phyloP scores from a whole-genome alignment of 2,888 invertebrate species.

The Eumerus sabulonum region DNA sequence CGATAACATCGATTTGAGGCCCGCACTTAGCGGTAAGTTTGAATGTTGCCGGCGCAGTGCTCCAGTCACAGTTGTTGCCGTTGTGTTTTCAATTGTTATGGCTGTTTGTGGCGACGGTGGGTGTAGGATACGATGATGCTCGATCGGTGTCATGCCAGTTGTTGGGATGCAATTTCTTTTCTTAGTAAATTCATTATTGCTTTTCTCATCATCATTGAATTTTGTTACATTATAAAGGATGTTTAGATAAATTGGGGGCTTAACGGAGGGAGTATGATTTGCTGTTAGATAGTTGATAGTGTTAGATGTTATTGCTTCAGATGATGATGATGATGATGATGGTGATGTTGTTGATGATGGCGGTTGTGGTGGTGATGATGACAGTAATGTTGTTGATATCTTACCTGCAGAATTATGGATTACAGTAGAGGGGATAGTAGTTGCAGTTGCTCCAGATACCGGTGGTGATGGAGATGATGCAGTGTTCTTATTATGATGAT shows the following conservation, averaged over 20 bases:
- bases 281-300: slow-evolving; percentile 56
- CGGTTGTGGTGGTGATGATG: slow-evolving; percentile 61
- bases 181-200: slow-evolving; percentile 31
- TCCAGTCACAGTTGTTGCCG: slow-evolving; percentile 35
- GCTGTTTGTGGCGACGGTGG: slow-evolving; percentile 27
- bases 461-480: slow-evolving; percentile 46
- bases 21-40: slow-evolving; percentile 69
- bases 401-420: slow-evolving; percentile 58
- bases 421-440: not conserved
- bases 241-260: slow-evolving; percentile 17
- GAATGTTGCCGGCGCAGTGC: slow-evolving; percentile 65
- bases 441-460: slow-evolving; percentile 33
- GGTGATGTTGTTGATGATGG: slow-evolving; percentile 52
- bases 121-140: slow-evolving; percentile 40
- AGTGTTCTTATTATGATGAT: slow-evolving; percentile 43
- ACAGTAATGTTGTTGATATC: slow-evolving; percentile 51
- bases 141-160: slow-evolving; percentile 55
- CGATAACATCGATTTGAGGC: slow-evolving; percentile 70
- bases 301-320: slow-evolving; percentile 44
- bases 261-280: slow-evolving; percentile 41
- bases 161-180: slow-evolving; percentile 47
- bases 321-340: slow-evolving; percentile 58
- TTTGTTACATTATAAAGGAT: slow-evolving; percentile 44
- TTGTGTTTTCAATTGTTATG: slow-evolving; percentile 32
- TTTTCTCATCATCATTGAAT: slow-evolving; percentile 42